Evolutionary conservation across 2,113 vertebrate species (phyloP), one percentile per base, ranked within the genome.

Genomic region (Balaeniceps rex): DNA sequence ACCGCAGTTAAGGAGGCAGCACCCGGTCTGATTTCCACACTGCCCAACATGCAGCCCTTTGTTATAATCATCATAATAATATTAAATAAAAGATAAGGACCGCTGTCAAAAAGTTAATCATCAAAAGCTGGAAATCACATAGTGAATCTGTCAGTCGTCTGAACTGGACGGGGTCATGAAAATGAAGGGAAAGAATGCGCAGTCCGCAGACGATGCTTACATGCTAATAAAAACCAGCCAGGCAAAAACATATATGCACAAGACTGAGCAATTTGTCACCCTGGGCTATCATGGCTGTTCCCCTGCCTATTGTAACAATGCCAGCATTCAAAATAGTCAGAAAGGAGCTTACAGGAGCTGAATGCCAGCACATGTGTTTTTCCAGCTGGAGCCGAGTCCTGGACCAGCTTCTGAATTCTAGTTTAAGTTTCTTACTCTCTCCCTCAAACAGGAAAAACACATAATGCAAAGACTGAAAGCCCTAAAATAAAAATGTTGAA

Each of bases 351-450:
- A 96, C 90, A 90, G 93, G 91, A 96, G 96, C 94, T 95, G 96
- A 96, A 97, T 97, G 97, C 97, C 96, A 97, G 91, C 96, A 97
- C 96, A 97, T 97, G 96, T 98, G 97, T 97, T 97, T 96, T 97
- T 97, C 96, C 97, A 97, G 93, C 96, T 97, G 95, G 93, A 97
- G 94, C 90, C 0, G 94, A 95, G 94, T 97, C 87, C 94, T 94
- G 96, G 94, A 96, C 90, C 68, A 94, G 96, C 87, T 97, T 96
- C 95, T 97, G 94, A 97, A 96, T 97, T 90, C 92, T 94, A 68
- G 94, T 97, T 97, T 94, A 97, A 97, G 95, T 97, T 97, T 96
- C 94, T 97, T 97, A 86, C 91, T 97, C 89, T 87, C 91, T 96
- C 89, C 42, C 93, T 96, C 89, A 87, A 97, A 97, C 89, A 96